Base-by-base conservation (phyloP, 2,888 invertebrate species). In the Machimus rusticus region DNA sequence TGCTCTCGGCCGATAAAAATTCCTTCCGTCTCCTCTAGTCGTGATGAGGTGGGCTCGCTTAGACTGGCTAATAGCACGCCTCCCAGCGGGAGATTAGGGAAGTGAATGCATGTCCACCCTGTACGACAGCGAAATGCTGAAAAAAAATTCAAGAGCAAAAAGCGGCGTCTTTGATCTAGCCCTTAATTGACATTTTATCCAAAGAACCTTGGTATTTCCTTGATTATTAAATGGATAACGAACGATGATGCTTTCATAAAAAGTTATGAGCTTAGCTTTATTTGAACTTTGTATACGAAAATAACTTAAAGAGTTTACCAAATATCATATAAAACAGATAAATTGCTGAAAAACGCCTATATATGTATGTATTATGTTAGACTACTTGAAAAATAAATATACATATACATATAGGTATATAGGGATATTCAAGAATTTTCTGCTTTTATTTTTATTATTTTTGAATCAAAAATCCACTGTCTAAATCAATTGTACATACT, bases 1-100 rank as follows among this genome's bases (percentile, higher is more conserved):
- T 78, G 78, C 78, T 23, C 43, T 43, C 19, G 23, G 78, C 37
- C 37, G 78, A 78, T 78, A 78, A 46, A 78, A 78, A 78, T 78
- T 78, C 78, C 66, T 78, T 39, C 5, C 46, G 43, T 78, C 39
- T 43, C 78, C 12, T 78, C 43, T 39, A 78, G 43, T 43, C 78
- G 23, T 78, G 43, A 34, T 39, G 39, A 39, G 66, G 12, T 66
- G 23, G 66, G 23, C 23, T 66, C 28, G 66, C 66, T 66, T 66
- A 66, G 66, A 66, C 66, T 66, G 6, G 66, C 28, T 23, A 66
- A 66, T 66, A 28, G 19, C 66, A 23, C 57, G 57, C 19, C 12
- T 28, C 23, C 57, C 57, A 51, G 0, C 9, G 57, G 57, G 19
- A 28, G 23, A 66, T 66, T 28, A 19, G 66, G 66, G 66, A 66